Evolutionary conservation across 2,797 vertebrate genomes (phyloP), one percentile per base, ranked within the genome.

Genomic region (Synaphobranchus kaupii): DNA sequence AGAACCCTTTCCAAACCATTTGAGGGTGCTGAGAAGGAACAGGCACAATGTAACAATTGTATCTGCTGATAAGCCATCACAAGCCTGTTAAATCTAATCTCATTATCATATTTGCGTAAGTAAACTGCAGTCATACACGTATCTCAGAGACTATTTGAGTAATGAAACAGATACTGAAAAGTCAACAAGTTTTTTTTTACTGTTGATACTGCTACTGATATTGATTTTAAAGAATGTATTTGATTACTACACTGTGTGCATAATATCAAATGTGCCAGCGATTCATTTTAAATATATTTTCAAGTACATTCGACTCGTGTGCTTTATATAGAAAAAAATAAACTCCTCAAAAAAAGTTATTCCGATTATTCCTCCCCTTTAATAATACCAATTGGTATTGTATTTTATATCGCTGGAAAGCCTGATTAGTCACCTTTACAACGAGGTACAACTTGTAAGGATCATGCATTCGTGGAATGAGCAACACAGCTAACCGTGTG

Each of bases 201-300:
- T 80, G 31, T 25, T 48, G 44, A 48, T 25, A 50, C 22, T 83
- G 15, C 8, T 28, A 28, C n/a, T 31, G 39, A 48, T 66, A 44
- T 6, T 54, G 6, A 83, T 83, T 83, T 52, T 83, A n/a, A 83
- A 83, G 17, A 83, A 54, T 83, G 50, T 7, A 83, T 52, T 52
- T 50, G 80, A 2, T 50, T 82, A 50, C 0, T 82, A 9, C 5
- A 28, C 13, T 10, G 6, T 5, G 0, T 28, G 8, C 8, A 10
- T 44, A 8, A 22, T 48, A 81, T 3, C 7, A 82, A 52, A 50
- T 56, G 7, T 31, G n/a, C 44, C 50, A 17, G 50, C 13, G 48
- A 83, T 28, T 28, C 3, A 31, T 52, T 54, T 83, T 13, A 48
- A 48, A 80, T 80, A 47, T 3, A 48, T 25, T 80, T 76, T 39